Base-by-base conservation (phyloP, 2,888 invertebrate species). In the Apocheima hispidaria region DNA sequence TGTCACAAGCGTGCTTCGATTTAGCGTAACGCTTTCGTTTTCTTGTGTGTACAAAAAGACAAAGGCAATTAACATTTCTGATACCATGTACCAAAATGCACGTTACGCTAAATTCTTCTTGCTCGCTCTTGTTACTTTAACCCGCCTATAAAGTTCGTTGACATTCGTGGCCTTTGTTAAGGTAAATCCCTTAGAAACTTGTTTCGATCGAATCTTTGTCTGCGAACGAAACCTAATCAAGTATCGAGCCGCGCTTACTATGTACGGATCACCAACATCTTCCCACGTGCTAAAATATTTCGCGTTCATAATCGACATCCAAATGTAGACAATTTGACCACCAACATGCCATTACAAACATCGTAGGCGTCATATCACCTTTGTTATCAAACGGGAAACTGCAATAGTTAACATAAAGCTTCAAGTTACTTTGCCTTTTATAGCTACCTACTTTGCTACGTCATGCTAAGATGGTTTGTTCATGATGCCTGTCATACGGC, bases 391-490 rank as follows among this genome's bases (percentile, higher is more conserved):
- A 71, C 77, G 78, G 78, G 75, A 78, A 72, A 75, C 56, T 66
- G 64, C 61, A 68, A 48, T n/a, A 58, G 62, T 74, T 65, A 66
- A 49, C 65, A 70, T 65, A 55, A 63, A 55, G 62, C 72, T 68
- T 65, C 62, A 60, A 33, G 60, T 56, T 55, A 49, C 60, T 55
- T 60, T 62, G 67, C 69, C 65, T 57, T 54, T 58, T 60, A 41
- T 59, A 57, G 44, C 53, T 49, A 56, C 40, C 28, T 54, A 49
- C 49, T 33, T 62, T 61, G 57, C 73, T 73, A 75, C 86, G 83
- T 83, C 84, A 84, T 76, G 76, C 67, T 79, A 71, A 71, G 75
- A 73, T 69, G 72, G 78, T 88, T 89, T 87, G 78, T 88, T 87
- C 89, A 82, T 86, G 88, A 87, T 71, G 68, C 65, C 62, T 56